phyloP scores from a whole-genome alignment of 2,888 invertebrate genomes.

The Atethmia centrago region DNA sequence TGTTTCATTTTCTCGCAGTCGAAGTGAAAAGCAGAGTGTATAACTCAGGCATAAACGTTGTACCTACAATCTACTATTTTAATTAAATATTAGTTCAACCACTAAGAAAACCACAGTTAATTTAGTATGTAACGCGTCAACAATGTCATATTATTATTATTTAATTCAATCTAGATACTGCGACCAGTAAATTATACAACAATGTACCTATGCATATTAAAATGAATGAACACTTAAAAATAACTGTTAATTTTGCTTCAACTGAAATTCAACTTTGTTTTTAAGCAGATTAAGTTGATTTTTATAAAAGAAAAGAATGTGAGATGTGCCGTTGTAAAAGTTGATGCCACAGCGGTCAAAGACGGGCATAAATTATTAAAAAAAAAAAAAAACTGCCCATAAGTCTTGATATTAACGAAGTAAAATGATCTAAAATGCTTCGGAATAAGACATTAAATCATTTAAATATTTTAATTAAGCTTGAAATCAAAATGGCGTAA shows the following conservation, averaged over 20 bases:
- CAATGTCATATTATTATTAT: slow-evolving; percentile 50
- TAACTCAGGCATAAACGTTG: no score
- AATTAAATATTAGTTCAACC: not conserved
- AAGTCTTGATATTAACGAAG: slow-evolving; percentile 51
- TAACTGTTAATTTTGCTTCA: slow-evolving; percentile 35
- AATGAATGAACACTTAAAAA: slow-evolving; percentile 39
- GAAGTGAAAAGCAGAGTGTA: no score
- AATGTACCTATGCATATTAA: slow-evolving; percentile 32
- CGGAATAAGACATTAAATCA: slow-evolving; percentile 53
- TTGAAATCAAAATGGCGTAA: slow-evolving; percentile 32
- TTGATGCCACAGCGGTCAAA: slow-evolving; percentile 37
- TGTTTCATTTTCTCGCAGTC: no score
- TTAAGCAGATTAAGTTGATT: fast-evolving
- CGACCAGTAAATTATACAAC: slow-evolving; percentile 42
- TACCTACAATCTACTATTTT: no score
- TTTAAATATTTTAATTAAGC: slow-evolving; percentile 37
- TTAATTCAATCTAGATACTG: slow-evolving; percentile 60
- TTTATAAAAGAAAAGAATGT: not conserved
- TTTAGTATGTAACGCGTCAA: slow-evolving; percentile 35
- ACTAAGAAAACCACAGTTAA: slow-evolving; percentile 18
- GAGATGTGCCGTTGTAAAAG: slow-evolving; percentile 17
- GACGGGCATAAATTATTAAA: slow-evolving; percentile 55
- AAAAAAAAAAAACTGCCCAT: slow-evolving; percentile 70
- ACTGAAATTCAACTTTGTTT: not conserved
- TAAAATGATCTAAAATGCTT: slow-evolving; percentile 59